Evolutionary conservation across 1,140 invertebrate genomes (phyloP), one percentile per base, ranked within the genome.

Genomic region (Camponotus vicinus): DNA sequence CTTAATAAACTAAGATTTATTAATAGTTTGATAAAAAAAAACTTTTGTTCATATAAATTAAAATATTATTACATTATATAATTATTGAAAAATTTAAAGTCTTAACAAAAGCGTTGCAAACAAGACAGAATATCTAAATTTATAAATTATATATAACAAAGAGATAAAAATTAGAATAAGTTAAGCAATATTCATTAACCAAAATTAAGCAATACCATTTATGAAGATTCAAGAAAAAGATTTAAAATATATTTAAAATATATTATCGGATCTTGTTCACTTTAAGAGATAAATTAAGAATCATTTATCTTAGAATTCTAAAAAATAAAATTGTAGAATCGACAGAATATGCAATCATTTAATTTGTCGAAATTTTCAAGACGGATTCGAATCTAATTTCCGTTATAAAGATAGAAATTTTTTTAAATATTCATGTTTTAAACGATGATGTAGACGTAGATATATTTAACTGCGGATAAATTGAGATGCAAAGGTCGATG

Each of bases 401-500:
- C 40, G n/a, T 61, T 37, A 45, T 18, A 2, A 73, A 83, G 3
- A 83, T 75, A 75, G 13, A 83, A 49, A 45, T 75, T 73, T 32
- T 27, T 4, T 63, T 55, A 63, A 73, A 61, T 34, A 61, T 64
- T 34, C 40, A 37, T 2, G 27, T 73, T 73, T 63, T 73, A 83
- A 27, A 32, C 27, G 13, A 71, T 5, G 5, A 42, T 70, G 37
- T 42, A 82, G 52, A 61, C 9, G 9, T 21, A 2, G 34, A 15
- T 82, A 37, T 37, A 49, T 83, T 37, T 83, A 61, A 61, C 27
- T 73, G 13, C 3, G 57, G 42, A 37, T 73, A 57, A 59, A 75
- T 61, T 63, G 18, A 75, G 69, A 61, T 49, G 55, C 13, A 83
- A 83, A 83, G 69, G 79, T 83, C 69, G 32, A 61, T 61, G 57